A percentile compares a stretch with the other conserved stretches of the same genome.
Evolutionary conservation across 2,797 vertebrate genomes (phyloP).

Genomic region (Anguilla anguilla): DNA sequence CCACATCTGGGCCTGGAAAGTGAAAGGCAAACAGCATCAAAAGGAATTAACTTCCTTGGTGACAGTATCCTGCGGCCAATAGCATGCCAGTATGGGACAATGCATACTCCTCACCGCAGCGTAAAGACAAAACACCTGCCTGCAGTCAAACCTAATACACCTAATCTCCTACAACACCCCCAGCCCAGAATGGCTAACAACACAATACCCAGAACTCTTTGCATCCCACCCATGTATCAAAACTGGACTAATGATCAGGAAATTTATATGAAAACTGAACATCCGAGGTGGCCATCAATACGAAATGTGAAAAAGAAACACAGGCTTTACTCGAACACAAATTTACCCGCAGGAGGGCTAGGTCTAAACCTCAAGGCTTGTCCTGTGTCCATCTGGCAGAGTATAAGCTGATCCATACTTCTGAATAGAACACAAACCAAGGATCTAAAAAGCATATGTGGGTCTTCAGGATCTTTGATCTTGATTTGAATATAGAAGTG

Average conservation of each 20-base stretch:
- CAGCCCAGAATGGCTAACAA: conserved; percentile 17
- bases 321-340: background rate
- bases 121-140: conserved; percentile 49
- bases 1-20: background rate
- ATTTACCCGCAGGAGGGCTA: background rate
- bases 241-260: background rate
- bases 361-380: background rate
- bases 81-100: conserved; percentile 33
- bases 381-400: background rate
- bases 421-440: background rate
- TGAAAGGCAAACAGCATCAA: conserved; percentile 34
- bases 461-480: background rate
- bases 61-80: conserved; percentile 39
- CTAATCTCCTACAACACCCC: conserved; percentile 59
- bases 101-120: background rate
- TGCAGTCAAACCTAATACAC: conserved; percentile 56
- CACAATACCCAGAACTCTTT: background rate
- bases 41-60: conserved; percentile 30
- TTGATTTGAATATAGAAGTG: background rate
- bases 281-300: background rate
- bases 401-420: background rate
- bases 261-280: background rate
- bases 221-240: background rate
- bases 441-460: background rate
- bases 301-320: background rate